Base-by-base conservation (phyloP, 2,888 invertebrate species). In the Hyppa rectilinea region DNA sequence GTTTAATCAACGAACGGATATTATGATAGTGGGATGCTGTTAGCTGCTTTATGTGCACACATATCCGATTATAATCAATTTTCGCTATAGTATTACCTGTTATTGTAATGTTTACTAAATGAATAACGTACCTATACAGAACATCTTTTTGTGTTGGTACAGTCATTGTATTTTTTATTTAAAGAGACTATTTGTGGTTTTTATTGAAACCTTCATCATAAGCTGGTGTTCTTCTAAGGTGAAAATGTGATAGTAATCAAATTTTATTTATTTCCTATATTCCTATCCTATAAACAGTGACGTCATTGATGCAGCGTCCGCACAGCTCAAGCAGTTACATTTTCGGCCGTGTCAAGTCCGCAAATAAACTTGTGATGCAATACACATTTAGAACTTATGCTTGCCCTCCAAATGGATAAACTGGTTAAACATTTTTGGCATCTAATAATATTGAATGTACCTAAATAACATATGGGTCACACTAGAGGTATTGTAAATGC, bases 331-430 rank as follows among this genome's bases (percentile, higher is more conserved):
- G 83, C 81, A 85, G 84, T 75, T 78, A 80, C 84, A 87, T 89
- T 89, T n/a, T 89, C 88, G 86, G 80, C 73, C 86, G 87, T 91
- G 91, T 92, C 91, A 90, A 91, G 86, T 90, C 92, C 89, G 84
- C 88, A 93, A 93, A 93, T 93, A 93, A 91, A 91, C 89, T 81
- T 83, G 85, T 93, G 93, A 93, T 92, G 92, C 91, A 92, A 93
- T 87, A 75, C 78, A 77, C 72, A 83, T 85, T 82, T 85, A 84
- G 81, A 85, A 87, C 85, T 87, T 84, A 79, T 81, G 84, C 81
- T 81, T 81, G 56, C 56, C 59, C 59, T 66, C 71, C 62, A 68
- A 77, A 82, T 84, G 68, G 47, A 74, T 75, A 68, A 81, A 77
- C 59, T 82, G 77, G 73, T 83, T 77, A 73, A 68, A 81, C 87